Evolutionary conservation across 2,888 invertebrate genomes (phyloP).

Genomic region (Zhengitettix transpicula): DNA sequence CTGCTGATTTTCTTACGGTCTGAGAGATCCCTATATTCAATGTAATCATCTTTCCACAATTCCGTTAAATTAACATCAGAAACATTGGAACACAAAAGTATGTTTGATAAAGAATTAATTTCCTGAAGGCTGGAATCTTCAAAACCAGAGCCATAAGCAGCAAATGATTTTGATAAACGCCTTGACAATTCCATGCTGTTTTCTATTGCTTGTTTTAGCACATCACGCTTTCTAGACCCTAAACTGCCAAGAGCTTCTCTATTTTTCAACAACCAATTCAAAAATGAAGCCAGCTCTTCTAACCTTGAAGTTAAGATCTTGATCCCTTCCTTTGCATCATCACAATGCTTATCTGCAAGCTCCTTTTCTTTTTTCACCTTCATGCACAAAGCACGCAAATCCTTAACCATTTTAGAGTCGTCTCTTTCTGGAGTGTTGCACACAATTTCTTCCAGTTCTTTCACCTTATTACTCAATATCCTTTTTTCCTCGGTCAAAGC

Average conservation of each 20-base stretch:
- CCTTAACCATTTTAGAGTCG: constrained; percentile 15
- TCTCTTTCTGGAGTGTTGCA: constrained; percentile 8
- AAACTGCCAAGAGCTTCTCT: not conserved
- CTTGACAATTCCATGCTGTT: constrained; percentile 9
- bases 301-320: constrained; percentile 37
- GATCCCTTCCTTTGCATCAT: constrained; percentile 28
- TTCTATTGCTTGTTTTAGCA: constrained; percentile 7
- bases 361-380: constrained; percentile 21
- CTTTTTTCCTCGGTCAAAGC: constrained; percentile 18
- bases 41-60: constrained; percentile 4
- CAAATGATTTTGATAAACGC: constrained; percentile 5
- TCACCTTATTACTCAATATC: constrained; percentile 15
- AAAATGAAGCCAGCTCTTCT: constrained; percentile 46
- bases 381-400: constrained; percentile 17
- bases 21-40: not conserved
- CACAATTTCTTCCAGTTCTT: constrained; percentile 8
- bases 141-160: not conserved
- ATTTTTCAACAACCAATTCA: constrained; percentile 40
- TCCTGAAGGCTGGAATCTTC: not conserved
- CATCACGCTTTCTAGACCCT: constrained; percentile 1
- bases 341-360: constrained; percentile 23
- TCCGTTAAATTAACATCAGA: not conserved
- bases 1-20: not conserved
- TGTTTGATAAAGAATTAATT: not conserved
- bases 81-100: not conserved